Evolutionary conservation across 2,113 vertebrate genomes (phyloP).

Genomic region (Polypterus bichir): DNA sequence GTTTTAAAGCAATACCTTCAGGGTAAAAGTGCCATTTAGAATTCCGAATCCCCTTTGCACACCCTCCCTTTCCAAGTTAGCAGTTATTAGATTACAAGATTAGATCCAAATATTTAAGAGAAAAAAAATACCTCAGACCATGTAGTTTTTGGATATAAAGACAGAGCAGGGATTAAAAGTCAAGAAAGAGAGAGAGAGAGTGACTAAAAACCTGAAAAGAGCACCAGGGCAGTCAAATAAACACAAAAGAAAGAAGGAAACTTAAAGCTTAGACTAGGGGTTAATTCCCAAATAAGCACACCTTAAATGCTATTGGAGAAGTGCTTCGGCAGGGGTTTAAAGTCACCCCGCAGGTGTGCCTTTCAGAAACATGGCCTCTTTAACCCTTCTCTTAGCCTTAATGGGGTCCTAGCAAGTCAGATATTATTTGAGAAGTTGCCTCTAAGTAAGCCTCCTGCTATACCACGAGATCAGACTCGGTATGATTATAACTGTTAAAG

Average conservation of each 20-base stretch:
- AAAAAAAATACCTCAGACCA: slow-evolving; percentile 27
- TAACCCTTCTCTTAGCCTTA: slow-evolving; percentile 42
- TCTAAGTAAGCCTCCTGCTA: slow-evolving; percentile 16
- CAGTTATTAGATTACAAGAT: slow-evolving; percentile 38
- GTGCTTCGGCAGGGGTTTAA: slow-evolving; percentile 35
- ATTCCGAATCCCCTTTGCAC: slow-evolving; percentile 26
- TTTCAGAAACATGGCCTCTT: slow-evolving; percentile 44
- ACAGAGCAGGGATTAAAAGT: slow-evolving; percentile 29
- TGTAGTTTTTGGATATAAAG: slow-evolving; percentile 37
- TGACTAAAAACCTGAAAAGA: slow-evolving; percentile 34
- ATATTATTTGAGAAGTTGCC: slow-evolving; percentile 19
- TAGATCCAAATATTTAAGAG: slow-evolving; percentile 24
- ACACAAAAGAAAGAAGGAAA: slow-evolving; percentile 46
- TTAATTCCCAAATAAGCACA: slow-evolving; percentile 58
- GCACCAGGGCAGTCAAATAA: slow-evolving; percentile 53
- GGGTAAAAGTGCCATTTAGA: slow-evolving; percentile 39
- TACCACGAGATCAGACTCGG: too few relatives aligned
- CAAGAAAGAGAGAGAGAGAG: slow-evolving; percentile 33
- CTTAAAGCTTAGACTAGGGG: slow-evolving; percentile 47
- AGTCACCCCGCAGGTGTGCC: slow-evolving; percentile 55
- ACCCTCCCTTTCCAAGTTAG: slow-evolving; percentile 25
- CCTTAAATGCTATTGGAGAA: slow-evolving; percentile 48
- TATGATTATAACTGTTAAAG: too few relatives aligned
- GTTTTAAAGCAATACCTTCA: slow-evolving; percentile 48
- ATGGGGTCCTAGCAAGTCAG: slow-evolving; percentile 29